These are phyloP conservation scores for Mamestra configurata DNA, from an alignment of 1,140 invertebrate species.

Conservation along the genomic window DNA sequence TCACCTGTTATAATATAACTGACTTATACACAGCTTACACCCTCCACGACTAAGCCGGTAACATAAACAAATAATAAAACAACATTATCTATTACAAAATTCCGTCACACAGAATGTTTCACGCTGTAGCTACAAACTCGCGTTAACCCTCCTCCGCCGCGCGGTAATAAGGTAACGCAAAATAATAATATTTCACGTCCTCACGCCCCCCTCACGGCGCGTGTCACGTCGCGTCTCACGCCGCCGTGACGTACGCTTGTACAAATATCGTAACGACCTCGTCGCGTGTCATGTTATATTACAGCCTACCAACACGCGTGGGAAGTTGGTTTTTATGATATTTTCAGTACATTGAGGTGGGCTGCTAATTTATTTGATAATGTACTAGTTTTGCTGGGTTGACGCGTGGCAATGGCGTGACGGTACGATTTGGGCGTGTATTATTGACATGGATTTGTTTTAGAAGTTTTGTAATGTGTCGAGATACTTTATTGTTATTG, in stretches of 20 bases:
- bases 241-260: slow-evolving; percentile 23
- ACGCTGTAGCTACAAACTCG: background rate
- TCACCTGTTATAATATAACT: too few species aligned
- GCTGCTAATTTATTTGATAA: background rate
- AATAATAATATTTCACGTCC: slow-evolving; percentile 11
- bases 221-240: slow-evolving; percentile 23
- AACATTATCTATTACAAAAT: slow-evolving; percentile 20
- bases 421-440: background rate
- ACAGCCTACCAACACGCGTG: slow-evolving; percentile 21
- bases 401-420: background rate
- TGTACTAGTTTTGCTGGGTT: background rate
- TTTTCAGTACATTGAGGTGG: slow-evolving; percentile 16
- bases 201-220: background rate
- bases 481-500: too few species aligned
- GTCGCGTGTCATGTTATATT: slow-evolving; percentile 34
- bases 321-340: slow-evolving; percentile 6
- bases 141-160: slow-evolving; percentile 6
- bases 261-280: slow-evolving; percentile 34
- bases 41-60: background rate
- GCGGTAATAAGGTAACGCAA: slow-evolving; percentile 30
- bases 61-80: slow-evolving; percentile 1
- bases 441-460: background rate
- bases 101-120: slow-evolving; percentile 2
- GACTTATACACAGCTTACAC: background rate
- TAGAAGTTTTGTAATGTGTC: background rate